Base-by-base conservation (phyloP, 2,888 invertebrate species). In the Timema cristinae region DNA sequence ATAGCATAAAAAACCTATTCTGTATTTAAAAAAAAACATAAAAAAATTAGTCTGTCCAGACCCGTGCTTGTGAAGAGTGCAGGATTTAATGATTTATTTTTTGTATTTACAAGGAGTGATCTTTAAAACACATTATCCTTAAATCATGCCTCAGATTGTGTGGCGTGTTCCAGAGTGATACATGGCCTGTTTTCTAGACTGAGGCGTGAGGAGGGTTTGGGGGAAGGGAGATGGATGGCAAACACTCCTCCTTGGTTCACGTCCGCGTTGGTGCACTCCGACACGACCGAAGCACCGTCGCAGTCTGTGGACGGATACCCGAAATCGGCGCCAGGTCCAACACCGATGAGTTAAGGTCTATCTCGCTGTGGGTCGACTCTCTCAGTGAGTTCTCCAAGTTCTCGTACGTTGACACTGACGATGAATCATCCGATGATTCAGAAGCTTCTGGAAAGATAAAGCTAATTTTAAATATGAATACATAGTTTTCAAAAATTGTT, bases 381-480 rank as follows among this genome's bases (percentile, higher is more conserved):
- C 75, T 59, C 52, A 77, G 54, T 5, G 77, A 75, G 73, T 77
- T 77, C 61, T 77, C 75, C 49, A 75, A 76, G 66, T 76, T 77
- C 52, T 77, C 75, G 72, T 74, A 75, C 10, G 71, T 73, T 9
- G 75, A 73, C 16, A 72, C 70, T 10, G 75, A 72, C 6, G 73
- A 71, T 10, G 68, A 48, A 8, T 69, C 69, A n/a, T 69, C 69
- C 6, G 69, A n/a, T 11, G 69, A 13, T 16, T 56, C 13, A 16
- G 8, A 32, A 32, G 32, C 32, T 32, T 32, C 32, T 32, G 32
- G 32, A 32, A 32, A 32, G 32, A 32, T 32, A 32, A 32, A 32
- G 32, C 32, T 32, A 1, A 32, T 32, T 32, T 32, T 32, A 32
- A 32, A 32, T 32, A 1, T 4, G 32, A 32, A 4, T 32, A 32